Evolutionary conservation across 2,888 invertebrate genomes (phyloP).

Genomic region (Parelbella ahira): DNA sequence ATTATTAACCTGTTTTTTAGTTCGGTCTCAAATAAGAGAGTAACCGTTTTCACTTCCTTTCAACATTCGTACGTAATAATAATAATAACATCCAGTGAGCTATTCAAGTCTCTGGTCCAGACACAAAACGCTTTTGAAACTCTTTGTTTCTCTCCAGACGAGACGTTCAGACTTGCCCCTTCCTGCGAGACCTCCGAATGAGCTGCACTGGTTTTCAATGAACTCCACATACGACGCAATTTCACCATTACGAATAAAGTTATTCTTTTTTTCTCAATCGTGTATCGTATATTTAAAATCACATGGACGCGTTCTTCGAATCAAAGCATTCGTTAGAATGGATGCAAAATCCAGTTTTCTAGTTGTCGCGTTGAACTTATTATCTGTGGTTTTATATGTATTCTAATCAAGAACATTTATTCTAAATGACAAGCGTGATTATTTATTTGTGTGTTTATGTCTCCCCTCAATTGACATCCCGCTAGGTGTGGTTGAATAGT

Average conservation of each 20-base stretch:
- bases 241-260: constrained; percentile 10
- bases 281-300: constrained; percentile 15
- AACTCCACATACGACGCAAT: constrained; percentile 45
- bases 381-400: too few species aligned
- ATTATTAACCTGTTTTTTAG: too few species aligned
- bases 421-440: too few species aligned
- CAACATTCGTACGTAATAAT: constrained; percentile 38
- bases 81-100: constrained; percentile 39
- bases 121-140: constrained; percentile 64
- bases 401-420: too few species aligned
- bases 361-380: constrained; percentile 7
- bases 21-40: constrained; percentile 20
- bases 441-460: too few species aligned
- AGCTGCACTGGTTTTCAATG: constrained; percentile 72
- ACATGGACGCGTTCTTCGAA: neutral
- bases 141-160: constrained; percentile 63
- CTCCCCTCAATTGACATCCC: too few species aligned
- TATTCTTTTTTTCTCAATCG: constrained; percentile 10
- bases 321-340: constrained; percentile 6
- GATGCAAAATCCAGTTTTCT: constrained; percentile 10
- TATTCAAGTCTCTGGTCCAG: constrained; percentile 44
- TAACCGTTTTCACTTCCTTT: constrained; percentile 34
- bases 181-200: constrained; percentile 47
- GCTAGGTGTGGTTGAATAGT: too few species aligned
- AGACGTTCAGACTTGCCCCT: constrained; percentile 53